Evolutionary conservation across 2,113 vertebrate species (phyloP).

Genomic region (Anguilla rostrata): DNA sequence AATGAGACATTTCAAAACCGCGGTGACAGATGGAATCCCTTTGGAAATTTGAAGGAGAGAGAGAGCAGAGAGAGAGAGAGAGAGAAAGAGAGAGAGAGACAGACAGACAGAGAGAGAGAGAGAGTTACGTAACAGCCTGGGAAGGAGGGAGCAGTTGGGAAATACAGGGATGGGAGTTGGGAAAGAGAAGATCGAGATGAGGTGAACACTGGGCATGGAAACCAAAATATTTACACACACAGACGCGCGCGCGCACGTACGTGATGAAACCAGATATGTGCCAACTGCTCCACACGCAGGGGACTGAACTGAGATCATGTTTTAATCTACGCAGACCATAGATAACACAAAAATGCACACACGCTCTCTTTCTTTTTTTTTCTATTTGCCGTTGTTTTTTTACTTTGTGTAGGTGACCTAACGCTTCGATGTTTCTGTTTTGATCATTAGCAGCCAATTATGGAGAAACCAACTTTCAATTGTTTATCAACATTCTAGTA

Average conservation of each 20-base stretch:
- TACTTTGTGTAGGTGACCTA: too few species aligned
- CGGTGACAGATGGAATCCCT: slow-evolving; percentile 13
- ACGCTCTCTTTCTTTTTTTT: too few species aligned
- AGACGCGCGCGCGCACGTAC: not conserved
- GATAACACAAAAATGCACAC: too few species aligned
- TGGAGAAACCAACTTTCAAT: too few species aligned
- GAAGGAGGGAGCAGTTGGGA: not conserved
- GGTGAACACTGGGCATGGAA: not conserved
- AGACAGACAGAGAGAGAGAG: not conserved
- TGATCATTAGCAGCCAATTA: too few species aligned
- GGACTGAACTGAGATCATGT: too few species aligned
- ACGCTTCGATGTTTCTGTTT: too few species aligned
- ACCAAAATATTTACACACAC: slow-evolving; percentile 14
- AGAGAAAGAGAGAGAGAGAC: not conserved
- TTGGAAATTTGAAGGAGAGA: not conserved
- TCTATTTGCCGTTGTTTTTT: too few species aligned
- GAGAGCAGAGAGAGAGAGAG: not conserved
- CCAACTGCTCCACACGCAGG: not conserved
- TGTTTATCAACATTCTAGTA: too few species aligned
- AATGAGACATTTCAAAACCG: slow-evolving; percentile 23
- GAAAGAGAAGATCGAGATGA: not conserved
- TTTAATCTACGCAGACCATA: too few species aligned
- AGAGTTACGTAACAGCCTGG: not conserved
- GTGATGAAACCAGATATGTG: not conserved
- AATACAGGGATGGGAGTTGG: not conserved